These are phyloP conservation scores for Chascanopsetta lugubris DNA, from an alignment of 2,113 vertebrate genomes.

Conservation along the genomic window DNA sequence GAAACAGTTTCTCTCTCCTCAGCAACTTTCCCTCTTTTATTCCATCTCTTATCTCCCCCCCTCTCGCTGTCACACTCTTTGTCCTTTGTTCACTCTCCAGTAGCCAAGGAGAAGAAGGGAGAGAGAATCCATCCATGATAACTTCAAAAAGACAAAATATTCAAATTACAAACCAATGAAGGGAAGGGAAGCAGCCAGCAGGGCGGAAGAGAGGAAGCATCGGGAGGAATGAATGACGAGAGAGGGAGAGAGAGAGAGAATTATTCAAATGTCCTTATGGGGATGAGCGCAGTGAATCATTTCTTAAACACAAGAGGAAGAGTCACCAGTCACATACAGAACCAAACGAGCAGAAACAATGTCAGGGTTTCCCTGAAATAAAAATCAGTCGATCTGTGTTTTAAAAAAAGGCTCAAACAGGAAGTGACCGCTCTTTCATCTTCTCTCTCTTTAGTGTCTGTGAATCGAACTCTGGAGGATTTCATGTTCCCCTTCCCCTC, in stretches of 20 bases:
- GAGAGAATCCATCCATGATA: conserved; percentile 52
- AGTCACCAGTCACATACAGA: conserved; percentile 62
- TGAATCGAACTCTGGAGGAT: conserved; percentile 81
- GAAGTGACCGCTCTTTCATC: conserved; percentile 79
- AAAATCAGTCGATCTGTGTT: too few relatives aligned
- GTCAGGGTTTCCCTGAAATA: too few relatives aligned
- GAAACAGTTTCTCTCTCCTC: conserved; percentile 30
- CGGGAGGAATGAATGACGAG: conserved; percentile 43
- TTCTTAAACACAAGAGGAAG: conserved; percentile 54
- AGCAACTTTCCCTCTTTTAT: conserved; percentile 32
- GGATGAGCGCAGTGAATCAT: conserved; percentile 65
- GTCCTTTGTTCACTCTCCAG: conserved; percentile 15
- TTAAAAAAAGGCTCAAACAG: conserved; percentile 71
- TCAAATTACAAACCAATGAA: conserved; percentile 62
- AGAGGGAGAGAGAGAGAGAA: conserved; percentile 53
- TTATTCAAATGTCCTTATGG: conserved; percentile 78
- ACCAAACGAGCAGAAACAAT: conserved; percentile 37
- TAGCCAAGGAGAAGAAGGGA: conserved; percentile 19
- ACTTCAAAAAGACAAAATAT: conserved; percentile 72
- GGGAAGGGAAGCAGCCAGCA: conserved; percentile 50
- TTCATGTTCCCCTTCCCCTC: conserved; percentile 70
- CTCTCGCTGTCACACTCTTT: conserved; percentile 20
- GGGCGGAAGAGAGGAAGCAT: conserved; percentile 31
- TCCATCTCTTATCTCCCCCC: conserved; percentile 19
- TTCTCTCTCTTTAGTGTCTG: conserved; percentile 68